Conservation (phyloP, 2,113 vertebrate genomes). For the Carettochelys insculpta region DNA sequence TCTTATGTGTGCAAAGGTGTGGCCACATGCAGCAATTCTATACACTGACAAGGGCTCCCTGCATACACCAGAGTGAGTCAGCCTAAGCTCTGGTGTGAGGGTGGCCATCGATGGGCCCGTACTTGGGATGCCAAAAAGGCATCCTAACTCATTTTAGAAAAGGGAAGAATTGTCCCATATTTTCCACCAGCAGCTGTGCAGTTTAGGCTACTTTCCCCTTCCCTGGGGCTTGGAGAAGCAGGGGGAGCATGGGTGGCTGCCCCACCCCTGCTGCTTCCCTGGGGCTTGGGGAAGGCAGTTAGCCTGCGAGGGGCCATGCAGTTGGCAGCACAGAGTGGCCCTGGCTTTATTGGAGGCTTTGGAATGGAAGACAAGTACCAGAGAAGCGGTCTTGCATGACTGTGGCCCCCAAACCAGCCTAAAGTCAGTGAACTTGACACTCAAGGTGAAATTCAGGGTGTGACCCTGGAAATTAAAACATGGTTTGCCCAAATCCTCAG, state of each 20-base stretch:
- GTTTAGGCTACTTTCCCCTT: no score
- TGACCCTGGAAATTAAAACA: neutral
- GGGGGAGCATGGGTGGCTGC: no score
- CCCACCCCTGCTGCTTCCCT: no score
- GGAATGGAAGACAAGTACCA: neutral
- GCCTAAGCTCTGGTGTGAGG: neutral
- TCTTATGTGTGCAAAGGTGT: accelerated
- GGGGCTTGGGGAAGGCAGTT: no score
- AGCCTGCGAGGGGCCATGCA: neutral
- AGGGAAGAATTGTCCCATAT: no score
- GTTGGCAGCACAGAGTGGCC: neutral
- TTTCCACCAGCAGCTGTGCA: no score
- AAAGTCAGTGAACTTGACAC: neutral
- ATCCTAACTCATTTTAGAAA: no score
- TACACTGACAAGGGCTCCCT: neutral
- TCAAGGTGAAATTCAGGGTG: neutral
- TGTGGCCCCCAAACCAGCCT: neutral
- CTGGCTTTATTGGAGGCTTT: neutral
- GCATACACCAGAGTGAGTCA: neutral
- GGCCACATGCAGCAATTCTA: neutral
- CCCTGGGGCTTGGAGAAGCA: no score
- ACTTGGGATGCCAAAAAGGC: no score
- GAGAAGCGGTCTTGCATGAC: neutral
- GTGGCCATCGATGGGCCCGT: no score
- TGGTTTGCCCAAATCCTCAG: neutral